A percentile compares a stretch with the other conserved stretches of the same genome.
Conservation (phyloP, 2,888 invertebrate genomes). For the Cryptocephalus moraei region DNA sequence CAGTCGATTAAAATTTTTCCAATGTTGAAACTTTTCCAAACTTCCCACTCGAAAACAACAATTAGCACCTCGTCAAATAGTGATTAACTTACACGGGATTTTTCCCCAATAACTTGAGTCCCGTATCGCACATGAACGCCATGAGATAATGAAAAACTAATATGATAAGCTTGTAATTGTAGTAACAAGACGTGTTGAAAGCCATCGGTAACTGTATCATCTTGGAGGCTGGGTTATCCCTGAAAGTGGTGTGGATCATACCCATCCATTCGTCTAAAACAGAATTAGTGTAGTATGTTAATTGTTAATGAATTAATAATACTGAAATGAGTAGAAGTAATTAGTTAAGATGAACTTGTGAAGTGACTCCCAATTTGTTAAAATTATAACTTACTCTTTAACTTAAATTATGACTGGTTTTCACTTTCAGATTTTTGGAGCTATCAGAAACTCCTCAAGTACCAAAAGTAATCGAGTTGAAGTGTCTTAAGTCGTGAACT, state of each 20-base stretch:
- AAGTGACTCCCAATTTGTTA: too few species aligned
- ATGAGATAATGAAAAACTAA: constrained; percentile 49
- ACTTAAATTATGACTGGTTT: too few species aligned
- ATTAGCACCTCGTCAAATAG: neutral
- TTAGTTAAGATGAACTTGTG: too few species aligned
- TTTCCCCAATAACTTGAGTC: constrained; percentile 43
- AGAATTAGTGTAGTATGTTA: neutral
- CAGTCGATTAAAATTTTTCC: too few species aligned
- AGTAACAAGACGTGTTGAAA: constrained; percentile 46
- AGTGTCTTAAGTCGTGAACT: too few species aligned
- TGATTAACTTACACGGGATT: constrained; percentile 44
- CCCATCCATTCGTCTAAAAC: constrained; percentile 14
- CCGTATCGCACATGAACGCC: constrained; percentile 45
- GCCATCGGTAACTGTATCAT: constrained; percentile 53
- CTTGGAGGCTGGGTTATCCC: constrained; percentile 42
- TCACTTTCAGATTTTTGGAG: too few species aligned
- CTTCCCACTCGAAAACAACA: neutral
- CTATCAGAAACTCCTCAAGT: too few species aligned
- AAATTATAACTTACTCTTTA: too few species aligned
- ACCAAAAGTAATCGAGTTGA: too few species aligned
- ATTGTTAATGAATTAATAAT: too few species aligned
- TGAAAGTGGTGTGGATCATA: constrained; percentile 38
- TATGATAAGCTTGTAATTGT: constrained; percentile 44
- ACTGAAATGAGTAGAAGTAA: too few species aligned
- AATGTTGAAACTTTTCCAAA: too few species aligned